A percentile compares a stretch with the other conserved stretches of the same genome.
Conservation (phyloP, 1,140 invertebrate species). For the Scylla paramamosain region DNA sequence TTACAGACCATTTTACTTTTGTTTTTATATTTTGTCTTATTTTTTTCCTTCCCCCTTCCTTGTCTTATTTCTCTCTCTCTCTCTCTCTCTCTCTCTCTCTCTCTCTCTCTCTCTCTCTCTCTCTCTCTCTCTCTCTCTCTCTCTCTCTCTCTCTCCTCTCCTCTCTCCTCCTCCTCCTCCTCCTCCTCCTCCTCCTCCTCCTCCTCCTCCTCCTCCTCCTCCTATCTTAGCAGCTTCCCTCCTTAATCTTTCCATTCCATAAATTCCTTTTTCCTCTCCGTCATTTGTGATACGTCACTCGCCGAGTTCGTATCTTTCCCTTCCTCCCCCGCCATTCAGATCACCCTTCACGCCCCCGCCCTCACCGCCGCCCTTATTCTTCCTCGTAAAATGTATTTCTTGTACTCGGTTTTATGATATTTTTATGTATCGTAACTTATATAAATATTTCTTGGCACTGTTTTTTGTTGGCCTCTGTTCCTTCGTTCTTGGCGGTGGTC, state of each 20-base stretch:
- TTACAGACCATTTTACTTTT: neutral
- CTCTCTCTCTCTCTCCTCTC: too few species aligned
- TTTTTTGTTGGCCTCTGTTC: neutral
- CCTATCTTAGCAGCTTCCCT: conserved; percentile 1
- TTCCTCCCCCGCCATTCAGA: neutral
- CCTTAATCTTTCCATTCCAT: conserved; percentile 14
- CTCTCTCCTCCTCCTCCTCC: neutral
- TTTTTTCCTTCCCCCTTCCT: neutral
- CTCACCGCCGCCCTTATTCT: neutral
- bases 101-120: neutral
- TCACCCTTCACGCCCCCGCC: neutral
- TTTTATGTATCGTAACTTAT: neutral
- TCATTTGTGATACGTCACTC: neutral
- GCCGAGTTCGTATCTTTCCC: neutral
- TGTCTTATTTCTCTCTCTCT: too few species aligned
- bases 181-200: neutral
- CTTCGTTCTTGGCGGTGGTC: neutral
- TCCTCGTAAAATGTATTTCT: conserved; percentile 17
- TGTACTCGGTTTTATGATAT: neutral
- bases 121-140: neutral
- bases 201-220: neutral
- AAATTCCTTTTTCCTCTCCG: conserved; percentile 22
- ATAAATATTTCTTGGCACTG: neutral
- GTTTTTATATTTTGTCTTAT: neutral
- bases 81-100: neutral